Percentiles rank a stretch among this genome's conserved stretches.
Evolutionary conservation across 1,140 invertebrate species (phyloP).

Genomic region (Drosophila navojoa): DNA sequence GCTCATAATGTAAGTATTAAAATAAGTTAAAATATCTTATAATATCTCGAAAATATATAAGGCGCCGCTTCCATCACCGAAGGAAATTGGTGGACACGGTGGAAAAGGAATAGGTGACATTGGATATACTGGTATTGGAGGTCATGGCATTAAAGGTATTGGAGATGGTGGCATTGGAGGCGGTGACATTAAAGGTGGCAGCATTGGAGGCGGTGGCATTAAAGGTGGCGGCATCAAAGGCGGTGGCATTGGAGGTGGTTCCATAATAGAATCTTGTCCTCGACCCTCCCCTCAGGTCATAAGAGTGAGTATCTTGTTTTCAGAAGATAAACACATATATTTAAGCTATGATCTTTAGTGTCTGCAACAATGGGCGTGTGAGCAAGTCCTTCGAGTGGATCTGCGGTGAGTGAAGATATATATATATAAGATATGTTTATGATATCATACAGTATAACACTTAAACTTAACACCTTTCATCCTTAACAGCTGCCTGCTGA

Average conservation of each 20-base stretch:
- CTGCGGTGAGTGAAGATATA: conserved; percentile 60
- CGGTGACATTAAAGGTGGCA: background rate
- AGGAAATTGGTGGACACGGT: background rate
- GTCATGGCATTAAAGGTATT: no score
- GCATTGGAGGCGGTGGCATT: background rate
- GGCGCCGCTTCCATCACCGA: no score
- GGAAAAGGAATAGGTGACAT: background rate
- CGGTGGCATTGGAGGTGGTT: background rate
- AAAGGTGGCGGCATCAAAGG: background rate
- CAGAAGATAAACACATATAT: background rate
- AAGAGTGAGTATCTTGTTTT: conserved; percentile 42
- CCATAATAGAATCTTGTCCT: conserved; percentile 31
- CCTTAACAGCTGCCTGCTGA: conserved; percentile 62
- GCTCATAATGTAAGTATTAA: conserved; percentile 46
- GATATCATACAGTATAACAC: no score
- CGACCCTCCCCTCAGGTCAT: conserved; percentile 51
- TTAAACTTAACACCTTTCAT: conserved; percentile 10
- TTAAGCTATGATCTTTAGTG: conserved; percentile 47
- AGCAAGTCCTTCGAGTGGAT: conserved; percentile 72
- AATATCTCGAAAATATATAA: no score
- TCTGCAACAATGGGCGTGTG: conserved; percentile 69
- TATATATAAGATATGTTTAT: no score
- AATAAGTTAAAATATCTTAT: no score
- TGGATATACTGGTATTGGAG: no score
- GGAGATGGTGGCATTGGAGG: no score